These are phyloP conservation scores for Poecilia picta DNA, from an alignment of 2,797 vertebrate species.

Conservation along the genomic window DNA sequence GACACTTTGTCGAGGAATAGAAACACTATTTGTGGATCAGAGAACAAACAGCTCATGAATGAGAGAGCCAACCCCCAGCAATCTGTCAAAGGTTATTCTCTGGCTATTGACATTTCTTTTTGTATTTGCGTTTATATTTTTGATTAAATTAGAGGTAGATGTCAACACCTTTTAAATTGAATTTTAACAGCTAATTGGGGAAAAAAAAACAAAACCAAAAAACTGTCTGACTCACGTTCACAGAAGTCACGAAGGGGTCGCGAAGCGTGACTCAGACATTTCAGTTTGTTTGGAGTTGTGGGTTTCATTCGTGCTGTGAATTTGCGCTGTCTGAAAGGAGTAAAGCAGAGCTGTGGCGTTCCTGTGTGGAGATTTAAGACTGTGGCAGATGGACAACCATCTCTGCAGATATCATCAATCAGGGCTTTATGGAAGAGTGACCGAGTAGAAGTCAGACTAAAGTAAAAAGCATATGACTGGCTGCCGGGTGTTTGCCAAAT, in stretches of 20 bases:
- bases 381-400: slow-evolving; percentile 56
- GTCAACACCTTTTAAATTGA: not conserved
- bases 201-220: not conserved
- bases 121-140: slow-evolving; percentile 1
- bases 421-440: slow-evolving; percentile 62
- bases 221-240: not conserved
- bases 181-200: not conserved
- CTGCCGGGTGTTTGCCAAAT: slow-evolving; percentile 59
- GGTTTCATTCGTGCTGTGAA: slow-evolving; percentile 17
- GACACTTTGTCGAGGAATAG: not conserved
- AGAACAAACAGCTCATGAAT: slow-evolving; percentile 5
- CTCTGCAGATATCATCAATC: slow-evolving; percentile 66
- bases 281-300: not conserved
- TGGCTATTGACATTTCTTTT: not conserved
- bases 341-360: slow-evolving; percentile 39
- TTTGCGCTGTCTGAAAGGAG: slow-evolving; percentile 20
- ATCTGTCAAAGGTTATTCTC: slow-evolving; percentile 12
- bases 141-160: slow-evolving; percentile 11
- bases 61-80: not conserved
- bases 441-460: slow-evolving; percentile 59
- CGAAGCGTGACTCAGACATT: slow-evolving; percentile 4
- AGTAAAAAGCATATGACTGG: slow-evolving; percentile 63
- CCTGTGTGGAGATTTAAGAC: slow-evolving; percentile 47
- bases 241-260: not conserved
- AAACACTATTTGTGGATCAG: not conserved